Base-by-base conservation (phyloP, 64 coral and sea anemone species). In the Anthopleura sola region DNA sequence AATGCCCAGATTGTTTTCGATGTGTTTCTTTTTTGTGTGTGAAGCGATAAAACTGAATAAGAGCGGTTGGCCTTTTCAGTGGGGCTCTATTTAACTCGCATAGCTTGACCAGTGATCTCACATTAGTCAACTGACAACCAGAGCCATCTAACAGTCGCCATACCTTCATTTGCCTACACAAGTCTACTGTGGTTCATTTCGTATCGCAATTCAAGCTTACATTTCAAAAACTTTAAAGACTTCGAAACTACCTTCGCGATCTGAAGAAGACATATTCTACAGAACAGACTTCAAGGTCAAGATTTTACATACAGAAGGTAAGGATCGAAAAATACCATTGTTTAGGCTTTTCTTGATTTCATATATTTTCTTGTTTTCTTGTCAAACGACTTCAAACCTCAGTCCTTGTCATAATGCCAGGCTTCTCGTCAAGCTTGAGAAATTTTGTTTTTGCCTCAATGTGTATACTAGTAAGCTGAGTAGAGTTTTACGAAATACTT, bases 21-120 rank as follows among this genome's bases (percentile, higher is more conserved):
- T 60, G 82, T 81, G 39, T 81, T 81, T 81, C 78, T 26, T 81
- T 53, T 81, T 81, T 81, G 78, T 81, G 38, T 81, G 21, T 29
- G 21, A 81, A 46, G 17, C 82, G 48, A 83, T 83, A 56, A 83
- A 83, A 37, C 49, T 38, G 48, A 83, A 54, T 83, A 83, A 54
- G 47, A 49, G 82, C 82, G 82, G 82, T 83, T 54, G 82, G 48
- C 26, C 82, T 83, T 54, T 83, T 83, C 46, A 60, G 18, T 28
- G 21, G 29, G 19, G 32, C 16, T n/a, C 16, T 83, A 83, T 83
- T 34, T 83, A 54, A 60, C 36, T 56, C n/a, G 44, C 80, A 19
- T 24, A 26, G 18, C 16, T 83, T 56, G 82, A 16, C 23, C 23
- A 55, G 31, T 3, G 32, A 36, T 37, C 28, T 57, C 82, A 83